A percentile compares a stretch with the other conserved stretches of the same genome.
Conservation (phyloP, 2,113 vertebrate species). For the Dinomys branickii region DNA sequence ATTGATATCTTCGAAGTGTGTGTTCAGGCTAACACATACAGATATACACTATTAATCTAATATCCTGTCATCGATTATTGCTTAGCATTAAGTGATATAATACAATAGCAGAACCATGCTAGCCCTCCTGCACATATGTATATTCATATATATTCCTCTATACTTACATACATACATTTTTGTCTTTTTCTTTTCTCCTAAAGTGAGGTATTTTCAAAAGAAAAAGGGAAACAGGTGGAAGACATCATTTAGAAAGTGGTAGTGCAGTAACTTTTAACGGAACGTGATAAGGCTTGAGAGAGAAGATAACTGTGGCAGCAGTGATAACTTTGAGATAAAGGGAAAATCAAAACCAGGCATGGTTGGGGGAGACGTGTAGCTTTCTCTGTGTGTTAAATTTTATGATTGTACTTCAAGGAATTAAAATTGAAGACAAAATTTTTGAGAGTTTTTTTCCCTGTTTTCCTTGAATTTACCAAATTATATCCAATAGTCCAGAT, state of each 20-base stretch:
- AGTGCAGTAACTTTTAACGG: neutral
- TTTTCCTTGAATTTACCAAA: constrained; percentile 79
- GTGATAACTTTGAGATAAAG: neutral
- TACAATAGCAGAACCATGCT: too few species aligned
- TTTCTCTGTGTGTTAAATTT: neutral
- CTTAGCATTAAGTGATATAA: too few species aligned
- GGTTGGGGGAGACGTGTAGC: neutral
- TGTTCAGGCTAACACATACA: too few species aligned
- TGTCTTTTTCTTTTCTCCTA: too few species aligned
- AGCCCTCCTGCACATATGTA: too few species aligned
- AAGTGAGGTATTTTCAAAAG: too few species aligned
- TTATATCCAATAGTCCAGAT: constrained; percentile 74
- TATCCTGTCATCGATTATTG: too few species aligned
- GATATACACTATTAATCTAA: too few species aligned
- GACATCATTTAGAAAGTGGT: neutral
- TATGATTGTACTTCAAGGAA: neutral
- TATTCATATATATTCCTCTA: too few species aligned
- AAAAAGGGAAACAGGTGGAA: neutral
- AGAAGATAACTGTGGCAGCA: neutral
- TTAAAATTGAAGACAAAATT: neutral
- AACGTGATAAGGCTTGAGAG: neutral
- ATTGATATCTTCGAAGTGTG: too few species aligned
- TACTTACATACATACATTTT: too few species aligned
- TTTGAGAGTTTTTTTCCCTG: neutral
- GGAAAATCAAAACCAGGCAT: neutral